Conservation (phyloP, 2,797 vertebrate species). For the Trichosurus vulpecula region DNA sequence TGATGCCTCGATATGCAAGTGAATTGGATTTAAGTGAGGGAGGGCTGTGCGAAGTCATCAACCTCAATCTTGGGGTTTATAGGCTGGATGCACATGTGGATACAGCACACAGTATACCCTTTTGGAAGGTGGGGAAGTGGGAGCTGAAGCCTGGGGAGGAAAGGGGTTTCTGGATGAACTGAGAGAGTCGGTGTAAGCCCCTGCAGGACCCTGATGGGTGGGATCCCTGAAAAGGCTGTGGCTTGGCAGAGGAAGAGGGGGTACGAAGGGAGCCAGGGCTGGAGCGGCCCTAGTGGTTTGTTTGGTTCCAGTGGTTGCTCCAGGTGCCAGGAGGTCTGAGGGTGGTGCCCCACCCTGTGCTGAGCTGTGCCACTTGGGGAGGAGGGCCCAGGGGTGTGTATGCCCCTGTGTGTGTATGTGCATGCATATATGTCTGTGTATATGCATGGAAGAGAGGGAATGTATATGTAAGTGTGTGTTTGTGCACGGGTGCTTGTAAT, state of each 20-base stretch:
- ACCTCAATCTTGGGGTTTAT: too few species aligned
- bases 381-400: neutral
- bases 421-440: neutral
- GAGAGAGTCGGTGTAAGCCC: neutral
- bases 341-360: neutral
- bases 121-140: neutral
- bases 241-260: neutral
- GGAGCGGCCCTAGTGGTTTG: neutral
- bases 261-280: neutral
- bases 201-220: neutral
- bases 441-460: neutral
- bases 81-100: neutral
- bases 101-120: fast-evolving
- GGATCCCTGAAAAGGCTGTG: neutral
- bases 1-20: too few species aligned
- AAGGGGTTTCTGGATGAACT: too few species aligned
- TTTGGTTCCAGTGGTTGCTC: neutral
- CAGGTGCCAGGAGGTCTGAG: neutral
- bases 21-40: too few species aligned
- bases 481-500: neutral
- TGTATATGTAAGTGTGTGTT: neutral
- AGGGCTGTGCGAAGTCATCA: too few species aligned
- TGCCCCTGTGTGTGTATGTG: neutral
- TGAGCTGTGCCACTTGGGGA: neutral
- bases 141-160: neutral